Evolutionary conservation across 2,797 vertebrate genomes (phyloP).

Genomic region (Leuciscus waleckii): DNA sequence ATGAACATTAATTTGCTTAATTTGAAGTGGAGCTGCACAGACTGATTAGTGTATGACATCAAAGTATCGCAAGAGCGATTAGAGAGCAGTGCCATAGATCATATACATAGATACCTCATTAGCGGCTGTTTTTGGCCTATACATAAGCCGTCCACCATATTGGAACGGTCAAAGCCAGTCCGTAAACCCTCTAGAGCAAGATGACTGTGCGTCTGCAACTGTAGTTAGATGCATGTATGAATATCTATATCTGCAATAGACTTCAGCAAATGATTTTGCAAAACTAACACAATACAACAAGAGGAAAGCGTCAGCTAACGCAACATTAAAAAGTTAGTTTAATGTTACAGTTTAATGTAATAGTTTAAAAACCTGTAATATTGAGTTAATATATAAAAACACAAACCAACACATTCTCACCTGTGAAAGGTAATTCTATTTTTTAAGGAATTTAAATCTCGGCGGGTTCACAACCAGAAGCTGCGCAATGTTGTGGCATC

Average conservation of each 20-base stretch:
- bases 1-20: neutral
- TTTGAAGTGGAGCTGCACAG: neutral
- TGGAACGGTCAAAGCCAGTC: neutral
- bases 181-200: neutral
- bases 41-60: neutral
- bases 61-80: neutral
- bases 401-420: neutral
- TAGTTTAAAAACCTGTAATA: neutral
- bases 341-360: too few relatives aligned
- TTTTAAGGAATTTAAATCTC: neutral
- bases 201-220: neutral
- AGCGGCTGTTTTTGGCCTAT: neutral
- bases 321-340: neutral
- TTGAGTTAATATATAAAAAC: neutral
- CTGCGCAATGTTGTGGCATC: too few relatives aligned
- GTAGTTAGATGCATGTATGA: neutral
- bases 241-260: too few relatives aligned
- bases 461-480: too few relatives aligned
- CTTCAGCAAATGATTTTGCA: too few relatives aligned
- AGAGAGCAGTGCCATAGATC: neutral
- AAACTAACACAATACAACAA: neutral
- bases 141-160: neutral
- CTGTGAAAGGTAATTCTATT: neutral
- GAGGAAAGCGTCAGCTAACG: neutral
- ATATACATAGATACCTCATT: neutral